A percentile compares a stretch with the other conserved stretches of the same genome.
Evolutionary conservation across 2,797 vertebrate species (phyloP).

Genomic region (Adelosebastes latens): DNA sequence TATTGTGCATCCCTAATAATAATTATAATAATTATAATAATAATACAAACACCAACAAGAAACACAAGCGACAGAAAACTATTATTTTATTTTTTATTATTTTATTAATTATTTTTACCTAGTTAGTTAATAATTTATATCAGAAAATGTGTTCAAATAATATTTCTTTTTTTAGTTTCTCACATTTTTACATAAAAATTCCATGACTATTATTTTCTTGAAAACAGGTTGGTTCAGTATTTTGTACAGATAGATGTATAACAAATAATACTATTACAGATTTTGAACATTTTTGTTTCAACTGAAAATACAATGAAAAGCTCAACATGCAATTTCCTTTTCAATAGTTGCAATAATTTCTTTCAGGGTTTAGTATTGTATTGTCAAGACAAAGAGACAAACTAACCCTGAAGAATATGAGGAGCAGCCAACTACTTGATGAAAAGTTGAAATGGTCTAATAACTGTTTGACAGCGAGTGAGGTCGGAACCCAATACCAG

Average conservation of each 20-base stretch:
- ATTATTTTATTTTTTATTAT: too few relatives aligned
- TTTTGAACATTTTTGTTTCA: not conserved
- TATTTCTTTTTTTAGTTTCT: not conserved
- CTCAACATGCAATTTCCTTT: not conserved
- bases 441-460: conserved; percentile 8
- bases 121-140: not conserved
- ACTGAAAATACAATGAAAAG: not conserved
- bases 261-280: not conserved
- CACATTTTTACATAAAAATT: not conserved
- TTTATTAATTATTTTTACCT: not conserved
- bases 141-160: not conserved
- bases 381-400: not conserved
- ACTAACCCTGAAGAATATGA: not conserved
- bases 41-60: not conserved
- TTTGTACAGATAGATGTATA: not conserved
- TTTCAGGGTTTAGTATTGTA: not conserved
- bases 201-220: not conserved
- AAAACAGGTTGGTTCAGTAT: not conserved
- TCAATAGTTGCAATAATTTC: not conserved
- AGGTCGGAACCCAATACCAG: not conserved
- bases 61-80: not conserved
- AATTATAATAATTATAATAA: too few relatives aligned
- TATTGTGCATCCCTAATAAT: too few relatives aligned
- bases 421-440: not conserved
- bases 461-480: conserved; percentile 6